Base-by-base conservation (phyloP, 2,888 invertebrate genomes). In the Escarpia spicata region DNA sequence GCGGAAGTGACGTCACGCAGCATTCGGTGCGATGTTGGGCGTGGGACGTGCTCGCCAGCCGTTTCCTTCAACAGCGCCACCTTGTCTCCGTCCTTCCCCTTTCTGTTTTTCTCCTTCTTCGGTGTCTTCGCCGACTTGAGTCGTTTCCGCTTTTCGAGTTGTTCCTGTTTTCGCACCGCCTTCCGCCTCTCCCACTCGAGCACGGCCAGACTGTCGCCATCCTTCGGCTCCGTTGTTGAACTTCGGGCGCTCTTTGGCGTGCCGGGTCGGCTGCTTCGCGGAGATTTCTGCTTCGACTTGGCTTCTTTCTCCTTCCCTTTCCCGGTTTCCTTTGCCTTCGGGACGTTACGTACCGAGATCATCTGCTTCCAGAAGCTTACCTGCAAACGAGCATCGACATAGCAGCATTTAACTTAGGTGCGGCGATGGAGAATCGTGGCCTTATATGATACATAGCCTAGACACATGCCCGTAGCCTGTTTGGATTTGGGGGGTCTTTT, bases 281-380 rank as follows among this genome's bases (percentile, higher is more conserved):
- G 75, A 26, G 75, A 26, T 26, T 75, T 75, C 19, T 75, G 26
- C n/a, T 75, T 75, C 75, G 26, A 4, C 75, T 75, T 75, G n/a
- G 19, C 75, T 3, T 75, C 75, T n/a, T 75, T 75, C 75, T 75
- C 75, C 75, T 75, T 75, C 26, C n/a, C 75, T 26, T 75, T 75
- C 75, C 19, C 75, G 6, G 75, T 15, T 6, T 75, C 75, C 75
- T 75, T 75, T 26, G 19, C 75, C 75, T 75, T 75, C 75, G 75
- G 6, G 26, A 75, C 75, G 75, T 26, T 75, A 26, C 75, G 75
- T n/a, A 91, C 91, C 15, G 91, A 43, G 37, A 91, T 91, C 91
- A 91, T 91, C 58, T 91, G 91, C 91, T 91, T 91, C 91, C 91
- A 91, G 91, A 91, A 91, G 52, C 58, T 91, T 26, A 58, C 37